Evolutionary conservation across 1,140 invertebrate genomes (phyloP), one percentile per base, ranked within the genome.

Genomic region (Bombus difficillimus): DNA sequence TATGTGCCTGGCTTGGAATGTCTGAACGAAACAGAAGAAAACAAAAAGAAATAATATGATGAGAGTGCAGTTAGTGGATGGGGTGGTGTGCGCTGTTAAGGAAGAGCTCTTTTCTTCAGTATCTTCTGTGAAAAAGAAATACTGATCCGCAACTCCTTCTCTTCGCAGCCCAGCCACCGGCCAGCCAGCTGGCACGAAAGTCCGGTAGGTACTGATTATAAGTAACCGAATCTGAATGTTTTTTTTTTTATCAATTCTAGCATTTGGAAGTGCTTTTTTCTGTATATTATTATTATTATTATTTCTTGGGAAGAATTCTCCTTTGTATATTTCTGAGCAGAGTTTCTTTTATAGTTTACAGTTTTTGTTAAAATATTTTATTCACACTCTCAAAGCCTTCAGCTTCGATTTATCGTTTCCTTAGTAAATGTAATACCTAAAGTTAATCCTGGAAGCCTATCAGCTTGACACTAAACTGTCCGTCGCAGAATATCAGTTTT

Each of bases 361-460:
- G 90, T 92, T 92, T 84, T 90, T 92, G 87, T 94, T 95, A 94
- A 95, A 95, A 95, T 94, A 93, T 92, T 77, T 94, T 94, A 94
- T 94, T 93, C 93, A 95, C 92, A 94, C 92, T 93, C 90, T 93
- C 92, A 92, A 53, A 93, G 92, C 93, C 84, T 90, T 92, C 85
- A 92, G 90, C 86, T 94, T 91, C 88, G 86, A 90, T 86, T 90
- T 89, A 86, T 90, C 84, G 85, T 92, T 80, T 91, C 86, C 90
- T 90, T 92, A 92, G 84, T 92, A 92, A 92, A 92, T 92, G 91
- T 93, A 94, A 93, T 93, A 94, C 90, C 93, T 94, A 93, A 94
- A 94, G 91, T 94, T 90, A 85, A 93, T 93, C 93, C 92, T 95
- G 94, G 94, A 95, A 95, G 94, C 94, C 93, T 95, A 94, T 94